Evolutionary conservation across 2,797 vertebrate genomes (phyloP), one percentile per base, ranked within the genome.

Genomic region (Brachymystax lenok): DNA sequence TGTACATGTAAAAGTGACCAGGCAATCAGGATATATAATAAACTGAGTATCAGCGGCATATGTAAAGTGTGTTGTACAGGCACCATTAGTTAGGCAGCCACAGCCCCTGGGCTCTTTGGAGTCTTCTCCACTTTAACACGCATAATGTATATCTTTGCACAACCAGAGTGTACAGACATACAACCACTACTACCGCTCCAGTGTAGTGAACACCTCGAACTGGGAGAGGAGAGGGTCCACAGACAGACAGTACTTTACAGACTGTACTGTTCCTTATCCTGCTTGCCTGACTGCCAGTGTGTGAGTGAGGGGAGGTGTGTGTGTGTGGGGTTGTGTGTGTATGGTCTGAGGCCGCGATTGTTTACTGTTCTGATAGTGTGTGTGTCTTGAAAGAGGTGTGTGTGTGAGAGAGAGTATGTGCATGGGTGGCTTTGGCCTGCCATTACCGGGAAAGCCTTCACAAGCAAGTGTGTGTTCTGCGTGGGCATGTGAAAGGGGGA

Each of bases 401-500:
- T 63, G 73, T 64, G 61, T 40, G 67, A 2, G 16, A 6, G 70
- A 3, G 35, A 67, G 40, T 30, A 50, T 54, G 46, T 66, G 30
- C 52, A 3, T 72, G 16, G 69, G 71, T 79, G 83, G 61, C 51
- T 74, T 82, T 73, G 61, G 70, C 72, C 76, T 76, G 68, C 35
- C 28, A n/a, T 76, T 74, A 50, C 52, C n/a, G 52, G 72, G 68
- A 52, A 82, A 75, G 28, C 59, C 67, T 85, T 88, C 82, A 69
- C 61, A 75, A 71, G 40, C 24, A 19, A 35, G 83, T 87, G 85
- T 80, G 81, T 76, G 84, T 85, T 88, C 70, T 74, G 69, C 85
- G 80, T 56, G 50, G 77, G 70, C 17, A 14, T 77, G 83, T 46
- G 40, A 12, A 46, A 46, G 40, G 2, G 40, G 40, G 40, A 46